phyloP scores from a whole-genome alignment of 2,888 invertebrate species.

The Drosophila niveifrons region DNA sequence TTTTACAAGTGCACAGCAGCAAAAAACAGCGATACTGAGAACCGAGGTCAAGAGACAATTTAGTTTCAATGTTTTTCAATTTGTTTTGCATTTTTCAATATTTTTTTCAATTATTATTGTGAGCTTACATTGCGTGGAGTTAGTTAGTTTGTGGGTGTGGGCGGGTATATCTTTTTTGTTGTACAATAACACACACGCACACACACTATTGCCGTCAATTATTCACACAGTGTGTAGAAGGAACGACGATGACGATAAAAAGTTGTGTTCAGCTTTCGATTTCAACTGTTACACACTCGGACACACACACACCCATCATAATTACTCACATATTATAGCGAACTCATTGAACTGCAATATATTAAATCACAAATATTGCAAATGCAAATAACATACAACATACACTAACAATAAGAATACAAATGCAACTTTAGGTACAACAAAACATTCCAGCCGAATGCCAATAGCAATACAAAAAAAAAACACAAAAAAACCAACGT shows the following conservation, averaged over 20 bases:
- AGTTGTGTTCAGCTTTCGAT: slow-evolving; percentile 26
- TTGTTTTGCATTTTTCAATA: background rate
- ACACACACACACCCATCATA: background rate
- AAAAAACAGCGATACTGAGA: background rate
- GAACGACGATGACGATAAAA: slow-evolving; percentile 54
- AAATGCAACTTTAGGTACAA: slow-evolving; percentile 10
- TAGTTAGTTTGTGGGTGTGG: slow-evolving; percentile 52
- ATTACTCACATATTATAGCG: slow-evolving; percentile 14
- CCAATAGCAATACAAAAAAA: slow-evolving; percentile 10
- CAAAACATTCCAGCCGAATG: slow-evolving; percentile 33
- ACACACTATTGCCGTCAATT: slow-evolving; percentile 35
- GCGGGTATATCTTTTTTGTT: slow-evolving; percentile 43
- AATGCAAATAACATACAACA: background rate
- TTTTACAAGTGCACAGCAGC: background rate
- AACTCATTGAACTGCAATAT: slow-evolving; percentile 15
- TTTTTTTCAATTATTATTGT: slow-evolving; percentile 9
- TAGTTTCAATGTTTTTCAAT: background rate
- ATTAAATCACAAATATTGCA: slow-evolving; percentile 11
- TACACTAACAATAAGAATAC: slow-evolving; percentile 27
- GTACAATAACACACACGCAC: slow-evolving; percentile 25
- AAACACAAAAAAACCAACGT: slow-evolving; percentile 42
- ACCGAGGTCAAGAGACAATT: slow-evolving; percentile 21
- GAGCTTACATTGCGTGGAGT: slow-evolving; percentile 15
- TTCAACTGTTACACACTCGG: slow-evolving; percentile 1
- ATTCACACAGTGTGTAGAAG: slow-evolving; percentile 32